Evolutionary conservation across 1,140 invertebrate species (phyloP).

Genomic region (Drosophila tropicalis): DNA sequence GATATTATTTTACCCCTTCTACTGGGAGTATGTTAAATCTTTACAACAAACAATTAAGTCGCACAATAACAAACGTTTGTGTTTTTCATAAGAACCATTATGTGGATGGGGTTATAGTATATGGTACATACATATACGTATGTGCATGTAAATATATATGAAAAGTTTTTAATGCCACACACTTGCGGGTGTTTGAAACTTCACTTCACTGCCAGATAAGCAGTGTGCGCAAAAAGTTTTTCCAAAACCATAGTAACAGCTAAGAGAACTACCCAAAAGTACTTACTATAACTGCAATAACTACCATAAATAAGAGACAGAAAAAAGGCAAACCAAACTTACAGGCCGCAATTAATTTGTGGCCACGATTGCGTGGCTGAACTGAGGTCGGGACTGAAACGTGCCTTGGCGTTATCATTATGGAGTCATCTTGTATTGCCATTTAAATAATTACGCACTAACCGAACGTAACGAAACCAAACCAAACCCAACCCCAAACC

Average conservation of each 20-base stretch:
- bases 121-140: background rate
- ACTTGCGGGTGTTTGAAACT: conserved; percentile 78
- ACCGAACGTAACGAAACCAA: conserved; percentile 46
- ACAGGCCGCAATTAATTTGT: conserved; percentile 71
- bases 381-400: conserved; percentile 32
- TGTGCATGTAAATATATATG: background rate
- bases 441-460: conserved; percentile 74
- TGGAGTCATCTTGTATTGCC: conserved; percentile 62
- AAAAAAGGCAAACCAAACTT: conserved; percentile 56
- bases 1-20: background rate
- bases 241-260: conserved; percentile 48
- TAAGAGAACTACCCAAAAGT: conserved; percentile 50
- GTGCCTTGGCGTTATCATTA: conserved; percentile 65
- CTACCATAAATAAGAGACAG: conserved; percentile 57
- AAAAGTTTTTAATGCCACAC: conserved; percentile 80
- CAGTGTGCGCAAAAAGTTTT: conserved; percentile 61
- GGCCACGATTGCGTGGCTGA: conserved; percentile 23
- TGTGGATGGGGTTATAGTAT: conserved; percentile 58
- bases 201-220: conserved; percentile 69
- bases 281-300: conserved; percentile 57
- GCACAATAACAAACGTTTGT: conserved; percentile 73
- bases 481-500: conserved; percentile 7
- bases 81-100: background rate
- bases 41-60: conserved; percentile 80
- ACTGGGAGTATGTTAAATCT: conserved; percentile 58